Evolutionary conservation across 30 jellyfish, hydroid and myxozoan genomes (phyloP).

Genomic region (Turritopsis dohrnii): DNA sequence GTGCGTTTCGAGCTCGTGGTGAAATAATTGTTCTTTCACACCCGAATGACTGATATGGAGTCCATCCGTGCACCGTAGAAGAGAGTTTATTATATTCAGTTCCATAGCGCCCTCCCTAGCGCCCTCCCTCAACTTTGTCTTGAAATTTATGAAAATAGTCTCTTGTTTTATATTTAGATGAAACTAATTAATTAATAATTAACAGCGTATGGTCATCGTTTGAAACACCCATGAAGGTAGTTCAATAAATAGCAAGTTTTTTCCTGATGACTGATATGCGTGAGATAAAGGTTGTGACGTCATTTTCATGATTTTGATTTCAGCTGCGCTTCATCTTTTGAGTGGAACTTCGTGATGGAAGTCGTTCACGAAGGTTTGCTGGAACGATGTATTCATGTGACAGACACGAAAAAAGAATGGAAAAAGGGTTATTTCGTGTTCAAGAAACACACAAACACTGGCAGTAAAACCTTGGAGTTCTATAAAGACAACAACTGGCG

Average conservation of each 20-base stretch:
- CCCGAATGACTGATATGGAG: too few relatives aligned
- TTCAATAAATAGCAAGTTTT: neutral
- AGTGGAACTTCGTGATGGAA: conserved; percentile 6
- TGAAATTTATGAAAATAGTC: neutral
- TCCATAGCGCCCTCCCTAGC: too few relatives aligned
- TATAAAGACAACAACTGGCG: conserved; percentile 17
- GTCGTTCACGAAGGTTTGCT: conserved; percentile 20
- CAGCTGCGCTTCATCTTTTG: neutral
- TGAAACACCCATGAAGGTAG: neutral
- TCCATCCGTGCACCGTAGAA: too few relatives aligned
- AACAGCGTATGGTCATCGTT: neutral
- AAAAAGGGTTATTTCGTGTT: conserved; percentile 6
- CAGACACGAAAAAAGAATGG: conserved; percentile 10
- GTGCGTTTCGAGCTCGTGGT: too few relatives aligned
- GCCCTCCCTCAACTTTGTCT: too few relatives aligned
- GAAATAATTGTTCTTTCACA: too few relatives aligned
- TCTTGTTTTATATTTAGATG: neutral
- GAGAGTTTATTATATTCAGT: too few relatives aligned
- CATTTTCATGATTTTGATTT: neutral
- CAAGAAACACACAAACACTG: conserved; percentile 9
- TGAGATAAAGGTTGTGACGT: too few relatives aligned
- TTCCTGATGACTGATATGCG: neutral
- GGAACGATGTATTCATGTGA: conserved; percentile 9
- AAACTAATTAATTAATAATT: neutral
- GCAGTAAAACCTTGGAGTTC: conserved; percentile 22